Evolutionary conservation across 2,888 invertebrate species (phyloP), one percentile per base, ranked within the genome.

Genomic region (Nymphalis urticae): DNA sequence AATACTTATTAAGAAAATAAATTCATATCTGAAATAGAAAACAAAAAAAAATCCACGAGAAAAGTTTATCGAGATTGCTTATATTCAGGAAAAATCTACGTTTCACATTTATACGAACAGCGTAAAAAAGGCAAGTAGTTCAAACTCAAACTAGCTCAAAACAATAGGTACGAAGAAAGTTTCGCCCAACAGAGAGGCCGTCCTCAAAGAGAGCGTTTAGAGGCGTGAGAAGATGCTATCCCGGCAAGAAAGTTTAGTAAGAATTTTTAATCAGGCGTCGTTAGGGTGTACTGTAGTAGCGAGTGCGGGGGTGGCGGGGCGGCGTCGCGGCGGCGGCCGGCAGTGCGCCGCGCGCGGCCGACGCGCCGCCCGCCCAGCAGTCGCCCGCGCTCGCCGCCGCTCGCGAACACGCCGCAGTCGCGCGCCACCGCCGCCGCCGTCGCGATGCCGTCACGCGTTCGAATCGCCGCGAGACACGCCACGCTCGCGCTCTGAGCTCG

Each of bases 261-360:
- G 91, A 90, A 90, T 90, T 86, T 88, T 87, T 86, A 89, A 89
- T 88, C 83, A 89, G 88, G 82, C 82, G 81, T 79, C 82, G 81
- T 79, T 69, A 73, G 75, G 74, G 82, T 75, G 80, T 42, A 42
- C 42, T 42, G 42, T 42, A 42, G 42, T 81, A 80, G 84, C 72
- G 70, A 69, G 71, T 69, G 75, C 73, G 78, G 77, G 73, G 77
- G 77, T 76, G 77, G 72, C 76, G 79, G 79, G 80, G 81, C 80
- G 79, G 79, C 80, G 77, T 81, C 77, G 81, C 82, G 83, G 83
- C 88, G 89, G 83, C 88, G 88, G 85, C 81, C 87, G 88, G 85
- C 90, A 89, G 90, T 92, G 92, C 89, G 93, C 92, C 92, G 93
- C 93, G 93, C 93, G 93, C 93, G 93, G 92, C 91, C 93, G 87